These are phyloP conservation scores for Okamejei kenojei DNA, from an alignment of 2,797 vertebrate genomes.

Conservation along the genomic window DNA sequence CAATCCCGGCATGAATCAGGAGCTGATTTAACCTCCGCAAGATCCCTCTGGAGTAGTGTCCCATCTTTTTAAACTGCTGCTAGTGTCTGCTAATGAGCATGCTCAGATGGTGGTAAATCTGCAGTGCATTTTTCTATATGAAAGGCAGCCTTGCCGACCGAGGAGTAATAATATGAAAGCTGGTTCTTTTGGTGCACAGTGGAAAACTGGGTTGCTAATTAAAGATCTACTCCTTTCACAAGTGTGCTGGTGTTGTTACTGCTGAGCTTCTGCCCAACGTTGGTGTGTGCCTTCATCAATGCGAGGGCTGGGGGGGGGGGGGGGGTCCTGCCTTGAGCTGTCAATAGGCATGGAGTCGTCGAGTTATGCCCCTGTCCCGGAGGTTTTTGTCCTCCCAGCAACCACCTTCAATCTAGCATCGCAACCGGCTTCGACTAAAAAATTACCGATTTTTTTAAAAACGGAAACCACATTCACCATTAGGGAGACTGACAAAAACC, in stretches of 20 bases:
- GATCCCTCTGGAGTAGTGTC: not conserved
- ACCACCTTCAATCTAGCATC: too few species aligned
- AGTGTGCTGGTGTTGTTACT: not conserved
- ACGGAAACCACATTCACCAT: too few species aligned
- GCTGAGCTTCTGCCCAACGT: not conserved
- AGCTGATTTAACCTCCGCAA: not conserved
- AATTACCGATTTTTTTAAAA: too few species aligned
- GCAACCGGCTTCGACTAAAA: too few species aligned
- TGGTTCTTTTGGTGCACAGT: slow-evolving; percentile 36
- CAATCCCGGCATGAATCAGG: slow-evolving; percentile 12
- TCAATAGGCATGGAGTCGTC: too few species aligned
- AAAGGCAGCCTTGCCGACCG: not conserved
- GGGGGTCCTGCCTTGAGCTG: too few species aligned
- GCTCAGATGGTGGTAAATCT: slow-evolving; percentile 5
- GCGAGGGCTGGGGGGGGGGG: not conserved
- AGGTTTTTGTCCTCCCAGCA: too few species aligned
- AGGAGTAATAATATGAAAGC: slow-evolving; percentile 22
- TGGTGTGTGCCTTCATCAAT: not conserved
- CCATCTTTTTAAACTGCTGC: not conserved
- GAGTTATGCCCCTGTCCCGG: too few species aligned
- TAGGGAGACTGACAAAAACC: too few species aligned
- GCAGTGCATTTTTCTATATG: slow-evolving; percentile 1
- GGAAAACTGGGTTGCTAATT: slow-evolving; percentile 1
- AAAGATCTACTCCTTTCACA: slow-evolving; percentile 24
- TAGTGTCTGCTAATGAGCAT: slow-evolving; percentile 6